Base-by-base conservation (phyloP, 2,797 vertebrate genomes). In the Leucoraja ocellata region DNA sequence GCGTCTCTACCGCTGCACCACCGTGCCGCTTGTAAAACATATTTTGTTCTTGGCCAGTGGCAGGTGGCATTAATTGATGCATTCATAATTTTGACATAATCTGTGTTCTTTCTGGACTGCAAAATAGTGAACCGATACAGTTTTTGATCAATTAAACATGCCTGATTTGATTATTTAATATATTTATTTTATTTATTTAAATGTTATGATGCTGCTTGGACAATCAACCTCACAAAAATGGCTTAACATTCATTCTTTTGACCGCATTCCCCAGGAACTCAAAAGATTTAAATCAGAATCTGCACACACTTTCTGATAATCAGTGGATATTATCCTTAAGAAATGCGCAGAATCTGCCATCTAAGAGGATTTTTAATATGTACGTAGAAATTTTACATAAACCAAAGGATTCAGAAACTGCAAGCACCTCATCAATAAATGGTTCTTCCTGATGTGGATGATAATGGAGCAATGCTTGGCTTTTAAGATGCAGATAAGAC, bases 261-360 rank as follows among this genome's bases (percentile, higher is more conserved):
- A 46, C 36, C 74, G 90, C 46, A 74, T 16, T 58, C 36, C 25
- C 28, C 46, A 28, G 46, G 54, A 92, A 76, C 71, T 28, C 90
- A 13, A 13, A 18, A 92, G 25, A 36, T 54, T 92, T 16, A 92
- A 92, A 54, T 92, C 25, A 92, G 28, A 92, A 16, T 54, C 28
- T 74, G 74, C 9, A 25, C 65, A 74, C 71, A 28, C 36, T 63
- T 91, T 39, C 65, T 88, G 68, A 91, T 91, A 91, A 73, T 91
- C 23, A 46, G 23, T 74, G 39, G 39, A 28, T 28, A 10, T 74
- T 28, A 91, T 25, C 63, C 63, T 28, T 23, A 61, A 32, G 65
- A 71, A 71, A 71, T 39, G 65, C 23, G 28, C 36, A 71, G 13
- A 90, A 28, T 90, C 86, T 90, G 86, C 18, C 25, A 90, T 18